Percentiles rank a stretch among this genome's conserved stretches.
Conservation (phyloP, 2,797 vertebrate genomes). For the Borostomias antarcticus region DNA sequence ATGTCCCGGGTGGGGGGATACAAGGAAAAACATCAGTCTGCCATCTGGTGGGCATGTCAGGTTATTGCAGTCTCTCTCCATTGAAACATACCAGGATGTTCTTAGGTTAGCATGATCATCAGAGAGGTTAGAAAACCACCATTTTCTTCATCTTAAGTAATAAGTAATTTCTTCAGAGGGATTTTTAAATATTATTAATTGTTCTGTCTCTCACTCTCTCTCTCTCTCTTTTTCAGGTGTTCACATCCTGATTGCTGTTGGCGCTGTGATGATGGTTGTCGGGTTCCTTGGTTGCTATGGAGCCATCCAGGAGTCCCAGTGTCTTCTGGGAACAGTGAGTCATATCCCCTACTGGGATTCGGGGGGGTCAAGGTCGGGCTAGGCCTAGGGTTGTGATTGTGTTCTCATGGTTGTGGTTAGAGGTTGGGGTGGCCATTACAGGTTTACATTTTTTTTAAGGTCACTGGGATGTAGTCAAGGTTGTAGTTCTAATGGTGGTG, state of each 20-base stretch:
- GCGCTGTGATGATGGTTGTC: constrained; percentile 98
- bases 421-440: too few relatives aligned
- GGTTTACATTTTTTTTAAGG: too few relatives aligned
- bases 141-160: background rate
- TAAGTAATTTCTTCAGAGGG: background rate
- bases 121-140: background rate
- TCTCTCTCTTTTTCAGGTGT: constrained; percentile 74
- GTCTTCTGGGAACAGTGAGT: constrained; percentile 95
- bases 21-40: background rate
- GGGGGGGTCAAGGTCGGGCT: too few relatives aligned
- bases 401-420: too few relatives aligned
- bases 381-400: too few relatives aligned
- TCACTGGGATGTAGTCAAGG: background rate
- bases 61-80: constrained; percentile 14
- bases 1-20: too few relatives aligned
- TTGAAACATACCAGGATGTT: too few relatives aligned
- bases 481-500: background rate
- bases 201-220: background rate
- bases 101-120: background rate
- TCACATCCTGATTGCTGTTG: constrained; percentile 94
- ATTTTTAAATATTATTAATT: too few relatives aligned
- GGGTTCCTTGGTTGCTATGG: constrained; percentile 98
- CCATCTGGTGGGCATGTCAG: constrained; percentile 43
- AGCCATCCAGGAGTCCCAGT: constrained; percentile 98
- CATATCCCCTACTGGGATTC: too few relatives aligned